Conservation (phyloP, 2,888 invertebrate species). For the Spialia ferax region DNA sequence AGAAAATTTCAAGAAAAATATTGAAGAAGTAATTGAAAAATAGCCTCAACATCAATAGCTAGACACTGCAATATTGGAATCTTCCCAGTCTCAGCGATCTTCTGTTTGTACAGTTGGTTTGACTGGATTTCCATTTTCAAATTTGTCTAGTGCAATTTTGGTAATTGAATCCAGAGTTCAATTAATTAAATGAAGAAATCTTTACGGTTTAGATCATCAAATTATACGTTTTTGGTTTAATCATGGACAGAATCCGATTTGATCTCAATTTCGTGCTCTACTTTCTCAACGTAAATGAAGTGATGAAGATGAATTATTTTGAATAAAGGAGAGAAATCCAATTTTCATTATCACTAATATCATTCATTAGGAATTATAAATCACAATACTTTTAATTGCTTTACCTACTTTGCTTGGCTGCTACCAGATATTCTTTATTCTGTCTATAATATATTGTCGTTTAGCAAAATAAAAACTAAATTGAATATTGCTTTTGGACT, state of each 20-base stretch:
- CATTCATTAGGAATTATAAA: not conserved
- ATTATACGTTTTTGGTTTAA: slow-evolving; percentile 3
- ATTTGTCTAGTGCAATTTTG: slow-evolving; percentile 35
- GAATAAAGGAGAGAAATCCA: not conserved
- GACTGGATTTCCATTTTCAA: slow-evolving; percentile 33
- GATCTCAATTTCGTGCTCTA: not conserved
- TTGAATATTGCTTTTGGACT: slow-evolving; percentile 12
- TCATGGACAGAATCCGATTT: not conserved
- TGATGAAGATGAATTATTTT: not conserved
- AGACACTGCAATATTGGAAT: slow-evolving; percentile 22
- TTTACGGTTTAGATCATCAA: not conserved
- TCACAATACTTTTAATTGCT: not conserved
- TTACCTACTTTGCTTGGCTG: not conserved
- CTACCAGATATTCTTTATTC: no score
- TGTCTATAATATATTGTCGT: not conserved
- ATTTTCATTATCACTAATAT: not conserved
- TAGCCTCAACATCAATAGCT: not conserved
- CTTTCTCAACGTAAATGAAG: not conserved
- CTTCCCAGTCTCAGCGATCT: slow-evolving; percentile 4
- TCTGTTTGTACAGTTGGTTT: slow-evolving; percentile 30
- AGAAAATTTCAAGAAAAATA: not conserved
- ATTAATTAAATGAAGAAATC: slow-evolving; percentile 26
- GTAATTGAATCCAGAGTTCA: slow-evolving; percentile 27
- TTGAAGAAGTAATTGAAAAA: not conserved
- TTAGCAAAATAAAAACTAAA: not conserved